phyloP scores from a whole-genome alignment of 2,888 invertebrate species.

The Herminia tarsipennalis region DNA sequence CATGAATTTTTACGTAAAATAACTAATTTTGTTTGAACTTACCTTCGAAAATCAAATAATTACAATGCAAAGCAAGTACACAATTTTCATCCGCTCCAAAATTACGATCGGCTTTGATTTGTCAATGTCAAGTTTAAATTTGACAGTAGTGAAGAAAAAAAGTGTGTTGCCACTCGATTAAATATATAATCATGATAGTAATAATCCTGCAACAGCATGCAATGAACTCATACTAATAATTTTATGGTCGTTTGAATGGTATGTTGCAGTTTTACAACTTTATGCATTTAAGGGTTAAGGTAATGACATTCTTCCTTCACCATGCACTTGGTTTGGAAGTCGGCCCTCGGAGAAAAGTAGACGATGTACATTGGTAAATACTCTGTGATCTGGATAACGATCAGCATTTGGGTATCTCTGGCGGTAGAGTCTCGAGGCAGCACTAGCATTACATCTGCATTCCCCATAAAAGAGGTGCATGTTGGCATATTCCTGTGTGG shows the following conservation, averaged over 20 bases:
- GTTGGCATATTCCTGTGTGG: neutral
- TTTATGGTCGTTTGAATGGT: slow-evolving; percentile 37
- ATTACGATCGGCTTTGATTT: too few species aligned
- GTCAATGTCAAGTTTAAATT: too few species aligned
- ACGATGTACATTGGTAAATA: neutral
- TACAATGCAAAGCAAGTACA: too few species aligned
- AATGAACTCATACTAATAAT: slow-evolving; percentile 38
- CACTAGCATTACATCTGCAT: neutral
- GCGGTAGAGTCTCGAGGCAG: neutral
- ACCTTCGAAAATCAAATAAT: too few species aligned
- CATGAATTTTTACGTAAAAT: slow-evolving; percentile 45
- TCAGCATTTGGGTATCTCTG: neutral
- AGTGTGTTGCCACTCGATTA: too few species aligned
- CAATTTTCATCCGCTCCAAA: too few species aligned
- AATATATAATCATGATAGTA: too few species aligned
- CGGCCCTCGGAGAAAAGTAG: neutral
- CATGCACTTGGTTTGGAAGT: neutral
- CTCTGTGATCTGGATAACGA: neutral
- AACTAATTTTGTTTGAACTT: too few species aligned
- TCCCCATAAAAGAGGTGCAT: too few species aligned
- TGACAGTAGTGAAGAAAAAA: too few species aligned
- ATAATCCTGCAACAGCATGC: too few species aligned
- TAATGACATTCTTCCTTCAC: neutral
- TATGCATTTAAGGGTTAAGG: slow-evolving; percentile 19
- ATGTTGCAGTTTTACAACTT: slow-evolving; percentile 38